Base-by-base conservation (phyloP, 2,888 invertebrate species). In the Punctoribates punctum region DNA sequence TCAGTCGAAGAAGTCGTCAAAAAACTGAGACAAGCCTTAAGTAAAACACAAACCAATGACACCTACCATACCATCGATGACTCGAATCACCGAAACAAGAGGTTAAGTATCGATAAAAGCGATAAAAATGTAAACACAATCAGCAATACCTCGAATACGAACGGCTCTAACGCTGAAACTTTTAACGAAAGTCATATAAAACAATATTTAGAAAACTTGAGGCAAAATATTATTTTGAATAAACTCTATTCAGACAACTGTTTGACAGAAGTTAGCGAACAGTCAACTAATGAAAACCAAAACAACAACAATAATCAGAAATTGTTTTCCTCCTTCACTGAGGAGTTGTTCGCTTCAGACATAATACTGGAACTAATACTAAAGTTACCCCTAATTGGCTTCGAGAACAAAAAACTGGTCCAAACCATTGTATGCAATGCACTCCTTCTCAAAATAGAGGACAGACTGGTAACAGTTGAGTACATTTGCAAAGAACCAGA, bases 341-440 rank as follows among this genome's bases (percentile, higher is more conserved):
- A 70, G 0, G 70, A 70, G 6, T 38, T 70, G 8, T 38, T 70
- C 42, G 3, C 70, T 34, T 70, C 70, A n/a, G 23, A 70, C 23
- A 46, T 70, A 42, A 38, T 70, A 46, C n/a, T 70, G 23, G 70
- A 70, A 42, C 23, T 70, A 1, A 46, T 70, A 17, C 1, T 42
- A 70, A 70, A 70, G 70, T 70, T 76, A 42, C 73, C 76, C 46
- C 42, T 38, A 46, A 34, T 76, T 76, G 76, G 73, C n/a, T 76
- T 76, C 17, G 76, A 76, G 13, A 73, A 73, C 34, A 76, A 73
- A 48, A 76, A 76, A 57, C 17, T 76, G 0, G 60, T 54, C 15
- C 6, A 57, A 73, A 34, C 34, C 8, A 57, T 76, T n/a, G 29
- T 76, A 20, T 38, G 73, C 23, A 76, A 76, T 76, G 72, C 76